Percentiles rank a stretch among this genome's conserved stretches.
Evolutionary conservation across 2,888 invertebrate genomes (phyloP).

Genomic region (Drosophila melanosoma): DNA sequence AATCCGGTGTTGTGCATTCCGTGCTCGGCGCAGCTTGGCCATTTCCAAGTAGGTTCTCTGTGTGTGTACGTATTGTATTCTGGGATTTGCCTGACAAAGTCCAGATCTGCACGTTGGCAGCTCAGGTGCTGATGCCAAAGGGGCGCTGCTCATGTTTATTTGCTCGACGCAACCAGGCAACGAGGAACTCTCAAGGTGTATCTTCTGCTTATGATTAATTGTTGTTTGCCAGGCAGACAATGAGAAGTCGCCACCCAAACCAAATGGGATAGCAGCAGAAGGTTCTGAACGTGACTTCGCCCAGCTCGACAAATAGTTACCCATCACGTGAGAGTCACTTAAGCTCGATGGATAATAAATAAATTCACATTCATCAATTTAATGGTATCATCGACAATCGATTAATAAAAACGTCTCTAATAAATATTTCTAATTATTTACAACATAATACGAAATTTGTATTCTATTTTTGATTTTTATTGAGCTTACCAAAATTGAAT

Average conservation of each 20-base stretch:
- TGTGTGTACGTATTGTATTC: slow-evolving; percentile 14
- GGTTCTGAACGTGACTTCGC: slow-evolving; percentile 45
- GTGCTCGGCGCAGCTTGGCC: slow-evolving; percentile 10
- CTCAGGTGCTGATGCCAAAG: slow-evolving; percentile 41
- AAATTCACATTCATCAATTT: background rate
- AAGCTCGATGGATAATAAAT: background rate
- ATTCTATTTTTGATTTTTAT: too few species aligned
- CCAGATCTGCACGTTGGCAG: slow-evolving; percentile 21
- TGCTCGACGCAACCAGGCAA: slow-evolving; percentile 34
- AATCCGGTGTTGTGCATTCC: slow-evolving; percentile 66
- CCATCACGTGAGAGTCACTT: too few species aligned
- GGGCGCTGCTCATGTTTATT: slow-evolving; percentile 42
- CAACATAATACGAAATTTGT: background rate
- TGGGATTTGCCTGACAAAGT: slow-evolving; percentile 49
- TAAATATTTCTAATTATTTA: background rate
- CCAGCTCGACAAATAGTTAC: background rate
- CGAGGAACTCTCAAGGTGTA: slow-evolving; percentile 44
- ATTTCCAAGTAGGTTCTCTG: background rate
- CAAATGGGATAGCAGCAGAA: slow-evolving; percentile 17
- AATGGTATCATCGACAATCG: background rate
- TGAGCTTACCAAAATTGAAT: background rate
- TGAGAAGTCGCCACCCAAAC: slow-evolving; percentile 35
- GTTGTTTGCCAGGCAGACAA: slow-evolving; percentile 46
- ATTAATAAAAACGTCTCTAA: background rate
- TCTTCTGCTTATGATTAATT: slow-evolving; percentile 64